Evolutionary conservation across 2,113 vertebrate genomes (phyloP).

Genomic region (Psilopsiagon aymara): DNA sequence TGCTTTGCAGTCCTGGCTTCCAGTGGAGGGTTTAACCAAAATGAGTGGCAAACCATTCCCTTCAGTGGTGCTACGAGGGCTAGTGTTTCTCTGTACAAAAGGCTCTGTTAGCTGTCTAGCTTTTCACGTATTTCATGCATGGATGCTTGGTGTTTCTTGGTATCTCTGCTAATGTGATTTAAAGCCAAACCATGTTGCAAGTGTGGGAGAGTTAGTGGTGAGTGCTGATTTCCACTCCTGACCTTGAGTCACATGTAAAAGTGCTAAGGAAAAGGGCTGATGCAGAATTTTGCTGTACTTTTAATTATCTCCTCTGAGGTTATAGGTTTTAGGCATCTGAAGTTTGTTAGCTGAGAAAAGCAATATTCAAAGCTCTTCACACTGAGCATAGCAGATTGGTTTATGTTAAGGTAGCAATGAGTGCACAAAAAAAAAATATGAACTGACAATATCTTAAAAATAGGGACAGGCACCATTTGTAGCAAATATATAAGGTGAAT

Average conservation of each 20-base stretch:
- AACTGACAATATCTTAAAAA: background rate
- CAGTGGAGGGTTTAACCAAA: background rate
- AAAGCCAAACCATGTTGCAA: background rate
- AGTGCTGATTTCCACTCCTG: background rate
- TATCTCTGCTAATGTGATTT: background rate
- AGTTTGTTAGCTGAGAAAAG: background rate
- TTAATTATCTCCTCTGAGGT: constrained; percentile 33
- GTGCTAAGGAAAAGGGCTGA: background rate
- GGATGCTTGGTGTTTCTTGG: background rate
- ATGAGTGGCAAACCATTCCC: background rate
- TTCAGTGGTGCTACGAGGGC: background rate
- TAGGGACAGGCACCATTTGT: background rate
- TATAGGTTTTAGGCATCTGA: background rate
- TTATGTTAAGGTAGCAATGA: background rate
- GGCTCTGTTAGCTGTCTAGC: background rate
- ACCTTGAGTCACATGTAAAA: background rate
- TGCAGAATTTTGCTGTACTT: background rate
- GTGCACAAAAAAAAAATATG: background rate
- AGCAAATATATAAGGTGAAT: background rate
- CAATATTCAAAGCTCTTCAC: background rate
- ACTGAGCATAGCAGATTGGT: background rate
- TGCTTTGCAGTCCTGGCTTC: background rate
- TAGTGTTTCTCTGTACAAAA: background rate
- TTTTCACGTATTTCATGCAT: background rate
- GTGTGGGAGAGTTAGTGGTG: background rate